Evolutionary conservation across 2,888 invertebrate species (phyloP), one percentile per base, ranked within the genome.

Genomic region (Alitta virens): DNA sequence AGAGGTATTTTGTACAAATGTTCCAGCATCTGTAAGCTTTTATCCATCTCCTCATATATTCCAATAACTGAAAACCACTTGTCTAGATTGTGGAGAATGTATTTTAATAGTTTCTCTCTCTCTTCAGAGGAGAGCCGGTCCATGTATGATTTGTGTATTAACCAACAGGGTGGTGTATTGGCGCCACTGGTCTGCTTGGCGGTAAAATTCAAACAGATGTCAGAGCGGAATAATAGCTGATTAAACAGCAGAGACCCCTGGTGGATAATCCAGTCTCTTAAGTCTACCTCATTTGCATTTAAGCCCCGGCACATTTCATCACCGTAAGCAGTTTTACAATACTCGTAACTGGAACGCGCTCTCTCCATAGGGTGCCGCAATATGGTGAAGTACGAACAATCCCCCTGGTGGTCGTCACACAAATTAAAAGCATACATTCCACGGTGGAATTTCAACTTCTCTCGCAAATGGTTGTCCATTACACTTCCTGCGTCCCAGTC

Each of bases 51-150:
- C 16, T 65, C 65, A 9, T 49, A 54, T 1, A 65, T 18, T 1
- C 68, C 68, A 12, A 68, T 46, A 9, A 62, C 68, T 21, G 60
- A 53, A 56, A 68, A 65, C 68, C 68, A 68, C 18, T 60, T 33
- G n/a, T 66, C 65, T n/a, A 68, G 55, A 49, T 67, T 61, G 9
- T 53, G 59, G 5, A 65, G 23, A 2, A 67, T 57, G 24, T 68
- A 65, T 23, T 67, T 60, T 14, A 65, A 16, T 1, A 65, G 51
- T 23, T 66, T 50, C 16, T 25, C n/a, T 21, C 33, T 12, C 12
- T 56, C 54, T 2, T 51, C 21, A 0, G 21, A n/a, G 7, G 55
- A 25, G n/a, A 63, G 46, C 14, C 51, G 18, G 23, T 62, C 62
- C 12, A 68, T 26, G 16, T 46, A 26, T 9, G 58, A 55, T 60